Evolutionary conservation across 2,113 vertebrate species (phyloP), one percentile per base, ranked within the genome.

Genomic region (Motacilla alba): DNA sequence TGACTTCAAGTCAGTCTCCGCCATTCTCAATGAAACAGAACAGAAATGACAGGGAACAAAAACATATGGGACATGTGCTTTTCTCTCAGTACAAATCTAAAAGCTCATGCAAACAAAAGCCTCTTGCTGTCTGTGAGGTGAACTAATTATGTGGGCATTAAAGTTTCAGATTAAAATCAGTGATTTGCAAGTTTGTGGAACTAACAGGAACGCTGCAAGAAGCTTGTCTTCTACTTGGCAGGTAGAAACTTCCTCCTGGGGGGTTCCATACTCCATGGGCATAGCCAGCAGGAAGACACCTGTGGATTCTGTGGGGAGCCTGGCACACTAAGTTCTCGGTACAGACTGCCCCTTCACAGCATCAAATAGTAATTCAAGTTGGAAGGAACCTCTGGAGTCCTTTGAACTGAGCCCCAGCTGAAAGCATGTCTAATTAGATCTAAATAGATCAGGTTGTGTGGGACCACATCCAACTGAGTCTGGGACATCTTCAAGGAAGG

Each of bases 1-100:
- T 35, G 50, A 88, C 24, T 59, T 63, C 27, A 52, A 37, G 27
- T 12, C 43, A 15, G n/a, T 27, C 30, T 69, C 78, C 62, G 70
- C 22, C 47, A 31, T 21, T 44, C 27, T 68, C 37, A n/a, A 37
- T 11, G 22, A n/a, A 55, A 76, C 47, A 79, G n/a, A 79, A 77
- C 14, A 84, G 21, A 89, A 72, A 41, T 0, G 0, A 44, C 6
- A 59, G 17, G 20, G 47, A 74, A 93, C 39, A 55, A 80, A 93
- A 80, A 11, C 0, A 0, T n/a, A 50, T 6, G 10, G 27, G 8
- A 58, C 23, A 26, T 2, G 7, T 31, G 47, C 39, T 77, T 79
- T 79, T 67, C 70, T 76, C 84, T 24, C 81, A 70, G 23, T 23
- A 80, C 10, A 70, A 55, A 77, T 20, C 43, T 66, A 47, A 39